A percentile compares a stretch with the other conserved stretches of the same genome.
These are phyloP conservation scores for Acrocephalus arundinaceus DNA, from an alignment of 2,113 vertebrate genomes.

Conservation along the genomic window DNA sequence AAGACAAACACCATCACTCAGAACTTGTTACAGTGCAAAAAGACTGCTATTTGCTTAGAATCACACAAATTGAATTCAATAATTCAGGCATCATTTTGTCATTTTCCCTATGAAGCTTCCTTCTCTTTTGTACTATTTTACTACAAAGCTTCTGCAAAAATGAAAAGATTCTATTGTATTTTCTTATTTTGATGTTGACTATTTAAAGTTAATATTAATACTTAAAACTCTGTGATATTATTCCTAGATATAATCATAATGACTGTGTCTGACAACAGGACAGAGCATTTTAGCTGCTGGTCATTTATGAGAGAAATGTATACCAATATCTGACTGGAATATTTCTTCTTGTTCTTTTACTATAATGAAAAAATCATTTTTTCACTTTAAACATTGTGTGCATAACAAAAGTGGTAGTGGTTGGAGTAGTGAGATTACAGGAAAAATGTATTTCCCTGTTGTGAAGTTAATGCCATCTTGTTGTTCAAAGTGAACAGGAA, in stretches of 20 bases:
- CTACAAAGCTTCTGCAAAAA: neutral
- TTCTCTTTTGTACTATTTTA: neutral
- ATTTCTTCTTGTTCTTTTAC: neutral
- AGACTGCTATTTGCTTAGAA: neutral
- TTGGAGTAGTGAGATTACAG: neutral
- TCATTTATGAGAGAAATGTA: neutral
- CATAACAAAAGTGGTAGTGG: neutral
- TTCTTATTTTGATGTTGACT: neutral
- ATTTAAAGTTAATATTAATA: neutral
- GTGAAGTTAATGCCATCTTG: neutral
- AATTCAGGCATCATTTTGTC: neutral
- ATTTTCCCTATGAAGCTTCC: neutral
- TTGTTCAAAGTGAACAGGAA: neutral
- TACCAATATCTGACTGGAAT: neutral
- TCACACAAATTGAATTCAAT: neutral
- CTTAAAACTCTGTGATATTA: neutral
- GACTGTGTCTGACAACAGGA: neutral
- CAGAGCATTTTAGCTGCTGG: neutral
- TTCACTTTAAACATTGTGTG: neutral
- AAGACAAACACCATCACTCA: neutral
- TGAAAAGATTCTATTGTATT: accelerated
- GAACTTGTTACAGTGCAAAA: neutral
- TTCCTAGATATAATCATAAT: neutral
- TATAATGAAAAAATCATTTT: neutral
- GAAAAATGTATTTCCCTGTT: neutral